Conservation (phyloP, 2,797 vertebrate species). For the Rousettus madagascariensis region DNA sequence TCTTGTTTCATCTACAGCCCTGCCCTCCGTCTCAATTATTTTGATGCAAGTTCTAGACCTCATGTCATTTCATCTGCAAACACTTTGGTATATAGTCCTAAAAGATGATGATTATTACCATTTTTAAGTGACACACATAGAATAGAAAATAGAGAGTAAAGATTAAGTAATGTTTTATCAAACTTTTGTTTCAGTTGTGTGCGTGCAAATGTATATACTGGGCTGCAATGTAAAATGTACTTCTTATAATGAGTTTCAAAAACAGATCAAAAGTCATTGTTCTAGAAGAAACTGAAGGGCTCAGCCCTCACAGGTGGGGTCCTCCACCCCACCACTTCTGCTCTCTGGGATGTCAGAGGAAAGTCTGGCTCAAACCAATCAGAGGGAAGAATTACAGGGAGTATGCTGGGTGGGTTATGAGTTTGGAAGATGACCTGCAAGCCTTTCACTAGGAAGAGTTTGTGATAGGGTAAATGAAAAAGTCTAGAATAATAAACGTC, state of each 20-base stretch:
- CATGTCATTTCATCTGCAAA: neutral
- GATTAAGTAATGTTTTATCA: neutral
- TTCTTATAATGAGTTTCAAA: neutral
- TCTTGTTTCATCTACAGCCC: neutral
- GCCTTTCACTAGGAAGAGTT: neutral
- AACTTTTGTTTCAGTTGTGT: neutral
- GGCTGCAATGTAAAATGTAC: neutral
- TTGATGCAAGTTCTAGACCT: neutral
- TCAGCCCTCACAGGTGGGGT: neutral
- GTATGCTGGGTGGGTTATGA: neutral
- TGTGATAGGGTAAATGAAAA: neutral
- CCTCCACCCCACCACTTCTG: neutral
- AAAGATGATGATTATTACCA: neutral
- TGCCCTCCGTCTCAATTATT: neutral
- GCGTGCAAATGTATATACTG: neutral
- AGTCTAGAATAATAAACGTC: neutral
- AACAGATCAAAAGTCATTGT: neutral
- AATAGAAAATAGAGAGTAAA: neutral
- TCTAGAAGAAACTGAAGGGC: neutral
- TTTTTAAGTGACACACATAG: neutral
- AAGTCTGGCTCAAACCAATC: neutral
- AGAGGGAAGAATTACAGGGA: neutral
- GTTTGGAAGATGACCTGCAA: neutral
- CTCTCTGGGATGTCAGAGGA: neutral
- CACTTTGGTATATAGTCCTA: neutral